Evolutionary conservation across 2,797 vertebrate species (phyloP).

Genomic region (Discoglossus pictus): DNA sequence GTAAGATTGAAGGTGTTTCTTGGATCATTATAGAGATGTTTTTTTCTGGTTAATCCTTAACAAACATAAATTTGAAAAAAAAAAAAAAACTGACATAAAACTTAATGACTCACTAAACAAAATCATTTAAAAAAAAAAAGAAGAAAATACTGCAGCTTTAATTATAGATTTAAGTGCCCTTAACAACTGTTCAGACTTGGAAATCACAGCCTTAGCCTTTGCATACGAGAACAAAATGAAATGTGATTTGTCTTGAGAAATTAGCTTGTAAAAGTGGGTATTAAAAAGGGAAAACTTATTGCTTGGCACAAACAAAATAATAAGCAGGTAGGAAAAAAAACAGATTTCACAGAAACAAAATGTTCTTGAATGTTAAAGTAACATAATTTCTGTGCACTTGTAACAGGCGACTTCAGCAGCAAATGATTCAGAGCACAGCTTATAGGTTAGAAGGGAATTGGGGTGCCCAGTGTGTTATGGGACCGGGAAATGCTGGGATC

Average conservation of each 20-base stretch:
- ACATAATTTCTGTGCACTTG: slow-evolving; percentile 28
- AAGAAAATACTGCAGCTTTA: neutral
- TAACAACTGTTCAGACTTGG: neutral
- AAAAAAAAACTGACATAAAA: too few relatives aligned
- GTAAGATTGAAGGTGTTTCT: too few relatives aligned
- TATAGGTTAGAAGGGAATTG: slow-evolving; percentile 27
- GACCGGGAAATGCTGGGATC: too few relatives aligned
- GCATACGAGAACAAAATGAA: neutral
- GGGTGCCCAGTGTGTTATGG: slow-evolving; percentile 7
- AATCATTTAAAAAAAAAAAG: neutral
- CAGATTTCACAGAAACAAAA: slow-evolving; percentile 7
- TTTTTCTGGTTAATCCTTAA: too few relatives aligned
- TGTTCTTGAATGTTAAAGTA: slow-evolving; percentile 8
- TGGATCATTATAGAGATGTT: too few relatives aligned
- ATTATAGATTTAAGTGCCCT: neutral
- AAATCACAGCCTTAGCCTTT: neutral
- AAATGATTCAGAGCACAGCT: slow-evolving; percentile 28
- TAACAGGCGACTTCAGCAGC: slow-evolving; percentile 28
- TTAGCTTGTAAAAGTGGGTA: neutral
- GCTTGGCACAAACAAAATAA: slow-evolving; percentile 10
- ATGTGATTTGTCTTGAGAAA: neutral
- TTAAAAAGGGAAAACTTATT: neutral
- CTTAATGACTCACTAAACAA: neutral
- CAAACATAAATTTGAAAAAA: too few relatives aligned
- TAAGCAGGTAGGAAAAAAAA: slow-evolving; percentile 6